These are phyloP conservation scores for Nomia melanderi DNA, from an alignment of 1,140 invertebrate species.

Conservation along the genomic window DNA sequence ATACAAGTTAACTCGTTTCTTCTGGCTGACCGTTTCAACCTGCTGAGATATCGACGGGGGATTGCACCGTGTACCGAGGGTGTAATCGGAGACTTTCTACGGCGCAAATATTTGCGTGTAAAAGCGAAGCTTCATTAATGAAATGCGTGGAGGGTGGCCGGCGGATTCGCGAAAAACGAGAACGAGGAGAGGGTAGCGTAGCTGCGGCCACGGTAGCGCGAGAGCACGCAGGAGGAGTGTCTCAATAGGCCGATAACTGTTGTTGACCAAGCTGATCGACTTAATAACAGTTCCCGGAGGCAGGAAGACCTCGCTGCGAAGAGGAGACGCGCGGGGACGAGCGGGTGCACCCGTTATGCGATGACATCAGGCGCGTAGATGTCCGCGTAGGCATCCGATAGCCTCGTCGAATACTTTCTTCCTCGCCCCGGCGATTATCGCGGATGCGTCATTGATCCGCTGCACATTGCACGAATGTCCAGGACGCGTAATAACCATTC, in stretches of 20 bases:
- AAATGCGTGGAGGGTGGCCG: background rate
- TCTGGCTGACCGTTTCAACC: no score
- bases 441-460: conserved; percentile 36
- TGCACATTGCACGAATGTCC: conserved; percentile 4
- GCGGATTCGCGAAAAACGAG: background rate
- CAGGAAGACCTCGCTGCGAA: conserved; percentile 3
- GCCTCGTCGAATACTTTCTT: background rate
- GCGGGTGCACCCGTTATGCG: conserved; percentile 36
- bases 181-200: background rate
- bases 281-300: conserved; percentile 53
- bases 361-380: conserved; percentile 52
- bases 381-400: conserved; percentile 33
- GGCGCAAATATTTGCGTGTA: background rate
- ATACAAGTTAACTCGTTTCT: no score
- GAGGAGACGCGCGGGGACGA: background rate
- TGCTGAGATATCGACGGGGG: background rate
- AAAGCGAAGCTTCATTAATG: background rate
- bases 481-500: no score
- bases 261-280: conserved; percentile 41
- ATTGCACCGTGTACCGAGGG: background rate
- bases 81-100: background rate
- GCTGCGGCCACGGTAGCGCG: background rate
- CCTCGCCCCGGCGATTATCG: conserved; percentile 5
- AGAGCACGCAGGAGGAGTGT: conserved; percentile 3
- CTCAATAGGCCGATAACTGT: conserved; percentile 41